Evolutionary conservation across 2,888 invertebrate species (phyloP), one percentile per base, ranked within the genome.

Genomic region (Euzetes globulus): DNA sequence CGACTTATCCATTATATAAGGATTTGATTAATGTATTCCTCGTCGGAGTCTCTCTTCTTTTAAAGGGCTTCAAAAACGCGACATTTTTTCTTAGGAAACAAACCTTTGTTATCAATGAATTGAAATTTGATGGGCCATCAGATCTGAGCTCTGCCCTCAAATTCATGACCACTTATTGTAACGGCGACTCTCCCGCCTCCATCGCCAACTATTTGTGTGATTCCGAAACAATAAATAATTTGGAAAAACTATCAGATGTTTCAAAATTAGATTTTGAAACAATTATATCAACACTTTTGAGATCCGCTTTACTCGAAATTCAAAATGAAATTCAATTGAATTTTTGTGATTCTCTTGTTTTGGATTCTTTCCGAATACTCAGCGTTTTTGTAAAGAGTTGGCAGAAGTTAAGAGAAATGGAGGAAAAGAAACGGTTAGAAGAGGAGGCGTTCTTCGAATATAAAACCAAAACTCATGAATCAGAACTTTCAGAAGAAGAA

Each of bases 351-450:
- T 13, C 41, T 19, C 29, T 25, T 41, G 17, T 52, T 25, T 33
- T 45, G n/a, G 13, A 72, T 37, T 27, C 72, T 4, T 9, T 65
- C 0, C n/a, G 33, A n/a, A 75, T 76, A 68, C n/a, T 63, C 19
- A 22, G 70, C n/a, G n/a, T 72, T 13, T 72, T 73, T 68, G 73
- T 29, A 37, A 22, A 60, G 41, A 73, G 13, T 52, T 76, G 72
- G 76, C 71, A 76, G 41, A 19, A 75, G 45, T 22, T 55, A 27
- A 52, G 75, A 45, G 37, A 60, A 41, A 7, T 19, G 85, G 72
- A 84, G 86, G 58, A 86, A 91, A 72, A 88, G 90, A 27, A 82
- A 85, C 73, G 84, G 88, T 0, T 95, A 72, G 91, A 91, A 79
- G 89, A 90, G 75, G 91, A 91, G 72, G 89, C 88, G 78, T 83